phyloP scores from a whole-genome alignment of 2,888 invertebrate genomes.

The Limenitis arthemis region DNA sequence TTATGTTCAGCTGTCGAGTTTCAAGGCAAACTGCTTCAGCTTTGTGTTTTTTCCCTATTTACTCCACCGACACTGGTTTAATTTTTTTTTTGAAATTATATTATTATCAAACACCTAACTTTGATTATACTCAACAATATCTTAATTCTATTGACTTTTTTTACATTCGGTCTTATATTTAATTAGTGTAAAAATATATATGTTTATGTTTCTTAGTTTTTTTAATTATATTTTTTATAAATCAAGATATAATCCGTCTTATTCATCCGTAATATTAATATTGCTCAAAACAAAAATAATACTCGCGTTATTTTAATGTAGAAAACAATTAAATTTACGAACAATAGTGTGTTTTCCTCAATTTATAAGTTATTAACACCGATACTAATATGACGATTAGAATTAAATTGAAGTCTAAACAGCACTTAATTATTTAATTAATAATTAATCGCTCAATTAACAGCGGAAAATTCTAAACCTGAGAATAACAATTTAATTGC shows the following conservation, averaged over 20 bases:
- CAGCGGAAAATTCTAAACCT: neutral
- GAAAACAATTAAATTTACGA: slow-evolving; percentile 9
- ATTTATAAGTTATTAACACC: slow-evolving; percentile 10
- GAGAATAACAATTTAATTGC: neutral
- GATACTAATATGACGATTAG: slow-evolving; percentile 9
- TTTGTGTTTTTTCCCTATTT: no score
- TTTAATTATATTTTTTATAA: no score
- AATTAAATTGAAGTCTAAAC: slow-evolving; percentile 10
- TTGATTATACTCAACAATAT: neutral
- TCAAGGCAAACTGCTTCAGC: no score
- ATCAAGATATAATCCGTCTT: no score
- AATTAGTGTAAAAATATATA: no score
- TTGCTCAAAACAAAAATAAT: slow-evolving; percentile 3
- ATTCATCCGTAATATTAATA: no score
- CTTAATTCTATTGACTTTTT: neutral
- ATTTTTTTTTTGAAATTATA: no score
- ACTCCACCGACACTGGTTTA: no score
- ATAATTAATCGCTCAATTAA: neutral
- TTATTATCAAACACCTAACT: neutral
- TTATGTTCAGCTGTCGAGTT: no score
- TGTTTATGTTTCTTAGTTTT: no score
- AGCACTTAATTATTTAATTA: slow-evolving; percentile 6
- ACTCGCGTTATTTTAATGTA: slow-evolving; percentile 5
- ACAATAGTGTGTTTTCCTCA: slow-evolving; percentile 9
- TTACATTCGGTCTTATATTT: no score